Evolutionary conservation across 1,140 invertebrate genomes (phyloP).

Genomic region (Drosophila tani): DNA sequence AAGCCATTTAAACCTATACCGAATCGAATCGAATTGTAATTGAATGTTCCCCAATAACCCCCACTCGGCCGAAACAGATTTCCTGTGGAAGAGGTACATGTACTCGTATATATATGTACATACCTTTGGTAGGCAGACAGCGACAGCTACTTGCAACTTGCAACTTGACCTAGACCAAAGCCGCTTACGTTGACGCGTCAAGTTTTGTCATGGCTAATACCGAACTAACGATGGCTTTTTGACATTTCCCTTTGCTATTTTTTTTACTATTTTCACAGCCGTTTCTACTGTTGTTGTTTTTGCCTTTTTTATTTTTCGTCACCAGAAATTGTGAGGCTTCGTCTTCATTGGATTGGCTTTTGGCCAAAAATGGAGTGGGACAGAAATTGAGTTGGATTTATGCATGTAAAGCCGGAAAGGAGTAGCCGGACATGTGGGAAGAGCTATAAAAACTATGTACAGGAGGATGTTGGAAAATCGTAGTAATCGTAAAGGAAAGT

Average conservation of each 20-base stretch:
- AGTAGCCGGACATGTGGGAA: conserved; percentile 2
- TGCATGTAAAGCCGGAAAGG: conserved; percentile 28
- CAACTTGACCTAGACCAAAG: conserved; percentile 79
- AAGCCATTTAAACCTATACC: conserved; percentile 67
- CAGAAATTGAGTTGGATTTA: conserved; percentile 43
- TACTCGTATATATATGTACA: too few species aligned
- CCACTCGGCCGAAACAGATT: too few species aligned
- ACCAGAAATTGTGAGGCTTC: conserved; percentile 64
- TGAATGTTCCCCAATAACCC: conserved; percentile 40
- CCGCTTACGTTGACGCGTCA: conserved; percentile 72
- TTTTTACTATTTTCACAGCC: conserved; percentile 41
- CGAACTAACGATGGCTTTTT: conserved; percentile 63
- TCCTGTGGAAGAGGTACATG: background rate
- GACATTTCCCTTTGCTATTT: conserved; percentile 53
- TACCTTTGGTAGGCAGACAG: conserved; percentile 2
- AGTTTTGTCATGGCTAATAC: conserved; percentile 61
- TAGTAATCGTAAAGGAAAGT: background rate
- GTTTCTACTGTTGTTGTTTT: conserved; percentile 8
- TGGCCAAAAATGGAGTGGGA: conserved; percentile 10
- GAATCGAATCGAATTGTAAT: conserved; percentile 60
- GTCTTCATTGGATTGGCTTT: conserved; percentile 52
- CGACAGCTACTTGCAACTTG: conserved; percentile 27
- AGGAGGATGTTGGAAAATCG: background rate
- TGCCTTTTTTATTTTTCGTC: conserved; percentile 34
- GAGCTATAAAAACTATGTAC: conserved; percentile 12